Evolutionary conservation across 2,113 vertebrate genomes (phyloP).

Genomic region (Ptychochromis oligacanthus): DNA sequence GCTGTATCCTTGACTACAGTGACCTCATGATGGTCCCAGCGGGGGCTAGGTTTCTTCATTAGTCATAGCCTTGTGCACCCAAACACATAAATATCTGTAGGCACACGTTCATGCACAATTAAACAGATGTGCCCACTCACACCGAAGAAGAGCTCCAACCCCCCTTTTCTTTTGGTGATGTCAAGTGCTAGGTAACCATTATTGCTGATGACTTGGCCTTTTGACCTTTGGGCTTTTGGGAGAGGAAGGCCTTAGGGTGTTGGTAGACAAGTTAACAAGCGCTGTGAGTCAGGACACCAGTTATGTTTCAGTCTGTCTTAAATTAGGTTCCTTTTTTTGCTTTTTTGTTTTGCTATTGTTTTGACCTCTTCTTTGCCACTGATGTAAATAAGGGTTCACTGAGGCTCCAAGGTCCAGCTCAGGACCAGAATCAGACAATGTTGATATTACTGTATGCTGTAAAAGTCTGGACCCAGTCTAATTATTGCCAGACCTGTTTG

Average conservation of each 20-base stretch:
- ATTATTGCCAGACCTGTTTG: not conserved
- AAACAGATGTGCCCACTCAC: not conserved
- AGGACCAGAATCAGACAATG: not conserved
- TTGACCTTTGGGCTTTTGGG: constrained; percentile 53
- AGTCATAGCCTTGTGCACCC: not conserved
- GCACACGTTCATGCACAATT: constrained; percentile 14
- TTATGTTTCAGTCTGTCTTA: constrained; percentile 24
- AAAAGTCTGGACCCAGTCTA: not conserved
- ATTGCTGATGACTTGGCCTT: constrained; percentile 68
- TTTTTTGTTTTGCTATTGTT: not conserved
- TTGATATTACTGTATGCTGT: not conserved
- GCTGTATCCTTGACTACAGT: constrained; percentile 65
- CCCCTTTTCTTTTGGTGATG: constrained; percentile 30
- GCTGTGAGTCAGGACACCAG: constrained; percentile 19
- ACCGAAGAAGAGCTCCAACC: constrained; percentile 6
- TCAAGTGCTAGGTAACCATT: constrained; percentile 79
- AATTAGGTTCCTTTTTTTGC: not conserved
- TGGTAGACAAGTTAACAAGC: constrained; percentile 32
- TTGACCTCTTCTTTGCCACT: not conserved
- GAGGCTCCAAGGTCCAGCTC: not conserved
- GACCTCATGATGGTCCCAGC: constrained; percentile 53
- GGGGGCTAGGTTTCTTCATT: constrained; percentile 35
- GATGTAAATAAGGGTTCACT: not conserved
- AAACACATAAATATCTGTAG: not conserved
- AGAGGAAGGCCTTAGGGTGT: constrained; percentile 53